These are phyloP conservation scores for Actinopyga echinites DNA, from an alignment of 53 echinoderm and acorn worm genomes.

Conservation along the genomic window DNA sequence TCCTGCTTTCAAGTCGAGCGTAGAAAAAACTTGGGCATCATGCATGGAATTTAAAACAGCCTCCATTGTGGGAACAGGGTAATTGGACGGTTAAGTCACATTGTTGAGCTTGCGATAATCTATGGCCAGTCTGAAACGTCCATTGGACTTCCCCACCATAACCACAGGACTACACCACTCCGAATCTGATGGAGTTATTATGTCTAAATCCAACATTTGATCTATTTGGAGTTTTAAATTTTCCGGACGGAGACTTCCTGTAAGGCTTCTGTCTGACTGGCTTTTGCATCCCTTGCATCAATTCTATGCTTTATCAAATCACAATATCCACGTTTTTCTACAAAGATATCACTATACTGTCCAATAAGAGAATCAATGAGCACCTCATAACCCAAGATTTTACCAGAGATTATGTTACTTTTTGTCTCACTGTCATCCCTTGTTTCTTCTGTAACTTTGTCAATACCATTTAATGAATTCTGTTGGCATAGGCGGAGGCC, in stretches of 20 bases:
- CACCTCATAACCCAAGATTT: neutral
- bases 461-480: neutral
- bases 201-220: constrained; percentile 44
- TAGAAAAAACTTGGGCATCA: too few species aligned
- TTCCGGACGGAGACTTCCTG: neutral
- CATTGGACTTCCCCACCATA: constrained; percentile 18
- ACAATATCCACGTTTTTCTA: neutral
- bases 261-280: neutral
- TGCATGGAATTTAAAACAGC: too few species aligned
- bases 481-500: neutral
- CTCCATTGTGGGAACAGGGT: too few species aligned
- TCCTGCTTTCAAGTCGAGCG: too few species aligned
- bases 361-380: neutral
- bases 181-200: constrained; percentile 50
- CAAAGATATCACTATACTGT: neutral
- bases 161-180: constrained; percentile 39
- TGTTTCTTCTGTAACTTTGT: neutral
- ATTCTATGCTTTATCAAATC: neutral
- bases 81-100: too few species aligned
- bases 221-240: neutral
- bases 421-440: neutral
- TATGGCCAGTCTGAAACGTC: neutral
- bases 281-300: neutral
- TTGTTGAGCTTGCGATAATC: neutral
- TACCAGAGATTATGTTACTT: neutral